Evolutionary conservation across 2,888 invertebrate genomes (phyloP).

Genomic region (Epirrhoe tristata): DNA sequence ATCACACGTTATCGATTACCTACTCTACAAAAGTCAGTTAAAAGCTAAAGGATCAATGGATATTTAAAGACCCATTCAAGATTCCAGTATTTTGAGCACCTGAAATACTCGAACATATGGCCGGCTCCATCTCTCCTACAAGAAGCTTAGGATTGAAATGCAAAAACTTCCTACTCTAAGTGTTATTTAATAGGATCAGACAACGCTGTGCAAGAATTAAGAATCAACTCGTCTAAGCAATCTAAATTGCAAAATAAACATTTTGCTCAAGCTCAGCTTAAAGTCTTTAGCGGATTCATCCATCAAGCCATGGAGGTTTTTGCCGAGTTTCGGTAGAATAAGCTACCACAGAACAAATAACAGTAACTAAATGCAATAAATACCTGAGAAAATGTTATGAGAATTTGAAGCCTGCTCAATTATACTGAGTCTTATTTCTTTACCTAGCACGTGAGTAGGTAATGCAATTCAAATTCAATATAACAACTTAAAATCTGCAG

Average conservation of each 20-base stretch:
- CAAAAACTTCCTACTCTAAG: constrained; percentile 3
- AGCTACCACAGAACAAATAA: neutral
- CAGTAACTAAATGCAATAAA: neutral
- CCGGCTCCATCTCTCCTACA: neutral
- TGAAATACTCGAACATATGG: neutral
- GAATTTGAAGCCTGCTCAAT: neutral
- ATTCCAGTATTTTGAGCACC: neutral
- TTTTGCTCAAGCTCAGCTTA: constrained; percentile 17
- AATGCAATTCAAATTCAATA: neutral
- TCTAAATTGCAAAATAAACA: constrained; percentile 24
- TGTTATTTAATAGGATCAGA: constrained; percentile 15
- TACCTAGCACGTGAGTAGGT: neutral
- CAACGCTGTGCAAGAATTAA: neutral
- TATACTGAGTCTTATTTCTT: neutral
- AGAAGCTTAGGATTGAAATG: constrained; percentile 5
- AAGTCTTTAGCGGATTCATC: constrained; percentile 34
- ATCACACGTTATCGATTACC: neutral
- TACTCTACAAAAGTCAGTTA: neutral
- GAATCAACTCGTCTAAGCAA: constrained; percentile 15
- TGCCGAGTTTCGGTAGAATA: constrained; percentile 40
- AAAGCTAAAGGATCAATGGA: constrained; percentile 9
- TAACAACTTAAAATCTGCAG: no score
- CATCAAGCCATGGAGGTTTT: constrained; percentile 35
- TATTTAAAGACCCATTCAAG: constrained; percentile 12
- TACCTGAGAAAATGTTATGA: neutral